Conservation (phyloP, 2,888 invertebrate species). For the Ceramica pisi region DNA sequence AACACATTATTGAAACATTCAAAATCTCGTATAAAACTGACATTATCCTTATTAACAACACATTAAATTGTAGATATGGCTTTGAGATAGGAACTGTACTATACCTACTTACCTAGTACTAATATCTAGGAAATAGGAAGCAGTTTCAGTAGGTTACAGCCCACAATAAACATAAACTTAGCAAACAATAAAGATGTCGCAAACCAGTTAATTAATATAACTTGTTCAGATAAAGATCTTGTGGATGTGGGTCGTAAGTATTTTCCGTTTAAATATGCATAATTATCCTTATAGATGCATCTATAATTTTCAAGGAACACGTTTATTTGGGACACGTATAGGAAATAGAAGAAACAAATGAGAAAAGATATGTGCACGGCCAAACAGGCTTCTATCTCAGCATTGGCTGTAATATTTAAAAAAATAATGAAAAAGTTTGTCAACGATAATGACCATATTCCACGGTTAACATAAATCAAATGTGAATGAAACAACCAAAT, state of each 20-base stretch:
- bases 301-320: not conserved
- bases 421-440: not conserved
- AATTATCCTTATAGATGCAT: conserved; percentile 43
- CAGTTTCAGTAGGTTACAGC: conserved; percentile 56
- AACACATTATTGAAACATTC: not conserved
- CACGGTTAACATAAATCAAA: not conserved
- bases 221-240: conserved; percentile 49
- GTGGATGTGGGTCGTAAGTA: conserved; percentile 59
- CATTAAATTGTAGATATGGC: conserved; percentile 2
- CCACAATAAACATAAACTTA: conserved; percentile 57
- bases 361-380: not conserved
- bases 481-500: not conserved
- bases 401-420: too few relatives aligned
- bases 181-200: conserved; percentile 60
- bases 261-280: conserved; percentile 49
- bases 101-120: not conserved
- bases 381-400: too few relatives aligned
- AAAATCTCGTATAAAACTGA: not conserved
- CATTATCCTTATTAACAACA: not conserved
- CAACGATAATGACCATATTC: not conserved
- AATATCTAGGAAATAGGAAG: conserved; percentile 67
- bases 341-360: not conserved
- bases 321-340: too few relatives aligned
- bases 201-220: conserved; percentile 61
- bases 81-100: conserved; percentile 1